Percentiles rank a stretch among this genome's conserved stretches.
Conservation (phyloP, 1,140 invertebrate genomes). For the Hylaeus anthracinus region DNA sequence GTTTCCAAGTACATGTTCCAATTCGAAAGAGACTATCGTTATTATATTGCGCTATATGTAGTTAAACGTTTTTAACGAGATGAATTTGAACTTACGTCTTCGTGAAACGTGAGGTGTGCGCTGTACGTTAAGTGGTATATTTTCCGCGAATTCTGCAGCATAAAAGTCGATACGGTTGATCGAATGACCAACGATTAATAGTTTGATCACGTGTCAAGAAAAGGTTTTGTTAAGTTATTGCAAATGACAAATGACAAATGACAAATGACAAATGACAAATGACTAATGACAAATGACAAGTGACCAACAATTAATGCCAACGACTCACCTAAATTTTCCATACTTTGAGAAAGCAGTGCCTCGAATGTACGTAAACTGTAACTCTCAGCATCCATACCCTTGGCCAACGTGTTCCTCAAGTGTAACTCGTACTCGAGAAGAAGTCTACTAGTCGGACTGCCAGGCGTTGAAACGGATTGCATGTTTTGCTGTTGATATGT, state of each 20-base stretch:
- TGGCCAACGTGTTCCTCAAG: constrained; percentile 94
- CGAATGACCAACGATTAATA: too few relatives aligned
- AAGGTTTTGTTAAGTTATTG: too few relatives aligned
- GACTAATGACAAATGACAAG: too few relatives aligned
- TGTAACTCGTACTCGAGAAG: constrained; percentile 97
- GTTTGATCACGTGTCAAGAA: too few relatives aligned
- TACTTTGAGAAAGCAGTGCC: constrained; percentile 94
- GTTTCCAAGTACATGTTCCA: too few relatives aligned
- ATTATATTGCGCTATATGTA: too few relatives aligned
- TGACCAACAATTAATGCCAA: too few relatives aligned
- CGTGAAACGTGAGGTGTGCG: constrained; percentile 90
- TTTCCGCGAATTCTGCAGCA: constrained; percentile 90
- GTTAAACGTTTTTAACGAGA: neutral
- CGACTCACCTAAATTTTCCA: constrained; percentile 94
- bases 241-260: too few relatives aligned
- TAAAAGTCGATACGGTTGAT: neutral
- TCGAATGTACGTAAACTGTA: constrained; percentile 97
- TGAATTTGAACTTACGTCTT: constrained; percentile 85
- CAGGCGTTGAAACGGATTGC: constrained; percentile 86
- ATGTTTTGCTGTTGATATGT: constrained; percentile 80
- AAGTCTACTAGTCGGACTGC: constrained; percentile 92
- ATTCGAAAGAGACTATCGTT: too few relatives aligned
- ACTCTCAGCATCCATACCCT: constrained; percentile 97
- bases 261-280: too few relatives aligned
- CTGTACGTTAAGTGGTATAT: constrained; percentile 89